These are phyloP conservation scores for Psittacus erithacus DNA, from an alignment of 2,113 vertebrate species.

Conservation along the genomic window DNA sequence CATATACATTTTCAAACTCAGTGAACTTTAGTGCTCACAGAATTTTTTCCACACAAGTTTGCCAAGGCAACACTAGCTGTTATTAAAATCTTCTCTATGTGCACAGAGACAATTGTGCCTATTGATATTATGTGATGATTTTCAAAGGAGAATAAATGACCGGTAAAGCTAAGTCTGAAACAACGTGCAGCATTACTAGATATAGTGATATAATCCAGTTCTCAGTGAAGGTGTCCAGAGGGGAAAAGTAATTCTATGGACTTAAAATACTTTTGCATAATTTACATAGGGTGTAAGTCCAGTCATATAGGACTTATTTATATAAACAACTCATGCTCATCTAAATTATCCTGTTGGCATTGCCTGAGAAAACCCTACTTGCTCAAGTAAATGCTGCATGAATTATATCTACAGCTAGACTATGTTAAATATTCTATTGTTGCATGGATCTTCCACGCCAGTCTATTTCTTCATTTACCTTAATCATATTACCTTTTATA, in stretches of 20 bases:
- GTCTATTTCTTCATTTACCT: neutral
- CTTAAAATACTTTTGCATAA: neutral
- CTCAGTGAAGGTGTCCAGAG: neutral
- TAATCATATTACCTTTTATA: neutral
- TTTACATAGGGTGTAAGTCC: neutral
- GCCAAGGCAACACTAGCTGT: constrained; percentile 5
- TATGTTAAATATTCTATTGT: neutral
- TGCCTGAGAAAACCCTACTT: neutral
- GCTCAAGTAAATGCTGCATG: neutral
- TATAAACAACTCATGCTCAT: neutral
- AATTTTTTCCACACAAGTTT: neutral
- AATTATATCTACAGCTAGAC: neutral
- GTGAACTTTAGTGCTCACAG: constrained; percentile 4
- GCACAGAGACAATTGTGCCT: neutral
- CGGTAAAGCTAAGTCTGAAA: neutral
- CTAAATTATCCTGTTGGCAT: neutral
- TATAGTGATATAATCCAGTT: neutral
- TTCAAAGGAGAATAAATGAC: neutral
- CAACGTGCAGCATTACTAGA: neutral
- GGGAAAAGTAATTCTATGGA: neutral
- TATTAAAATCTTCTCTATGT: neutral
- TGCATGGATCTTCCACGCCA: neutral
- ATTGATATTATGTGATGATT: neutral
- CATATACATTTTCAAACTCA: constrained; percentile 29
- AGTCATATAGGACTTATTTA: neutral